Conservation (phyloP, 1,140 invertebrate genomes). For the Halyomorpha halys region DNA sequence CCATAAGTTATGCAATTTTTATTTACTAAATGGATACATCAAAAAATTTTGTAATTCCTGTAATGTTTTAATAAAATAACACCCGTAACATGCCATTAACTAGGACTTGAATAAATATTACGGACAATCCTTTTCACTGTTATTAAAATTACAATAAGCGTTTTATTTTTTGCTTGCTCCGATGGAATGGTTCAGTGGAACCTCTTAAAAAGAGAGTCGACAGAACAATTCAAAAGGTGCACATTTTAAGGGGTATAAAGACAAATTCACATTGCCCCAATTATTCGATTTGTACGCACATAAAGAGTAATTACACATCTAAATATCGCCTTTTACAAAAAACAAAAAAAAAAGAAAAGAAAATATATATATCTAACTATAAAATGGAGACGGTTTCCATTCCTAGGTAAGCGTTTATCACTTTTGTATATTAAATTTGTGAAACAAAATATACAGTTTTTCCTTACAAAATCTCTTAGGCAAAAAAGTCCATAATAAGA, state of each 20-base stretch:
- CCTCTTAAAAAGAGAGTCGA: no score
- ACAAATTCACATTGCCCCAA: constrained; percentile 2
- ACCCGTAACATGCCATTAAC: constrained; percentile 21
- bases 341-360: constrained; percentile 12
- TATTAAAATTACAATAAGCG: constrained; percentile 24
- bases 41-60: background rate
- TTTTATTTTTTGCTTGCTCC: constrained; percentile 18
- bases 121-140: constrained; percentile 19
- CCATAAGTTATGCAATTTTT: constrained; percentile 11
- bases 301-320: constrained; percentile 22
- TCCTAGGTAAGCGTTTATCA: constrained; percentile 23
- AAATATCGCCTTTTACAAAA: constrained; percentile 22
- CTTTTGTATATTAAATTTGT: constrained; percentile 15
- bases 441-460: constrained; percentile 20
- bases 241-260: no score
- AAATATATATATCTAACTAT: constrained; percentile 13
- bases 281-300: constrained; percentile 14
- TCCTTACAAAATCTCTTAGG: constrained; percentile 15
- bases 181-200: no score
- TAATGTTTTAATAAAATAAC: constrained; percentile 12
- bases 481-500: constrained; percentile 3
- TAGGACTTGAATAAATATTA: constrained; percentile 21
- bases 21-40: background rate
- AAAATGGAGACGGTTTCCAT: constrained; percentile 22
- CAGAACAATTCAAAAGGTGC: no score